A percentile compares a stretch with the other conserved stretches of the same genome.
Conservation (phyloP, 2,113 vertebrate species). For the Peromyscus polionotus region DNA sequence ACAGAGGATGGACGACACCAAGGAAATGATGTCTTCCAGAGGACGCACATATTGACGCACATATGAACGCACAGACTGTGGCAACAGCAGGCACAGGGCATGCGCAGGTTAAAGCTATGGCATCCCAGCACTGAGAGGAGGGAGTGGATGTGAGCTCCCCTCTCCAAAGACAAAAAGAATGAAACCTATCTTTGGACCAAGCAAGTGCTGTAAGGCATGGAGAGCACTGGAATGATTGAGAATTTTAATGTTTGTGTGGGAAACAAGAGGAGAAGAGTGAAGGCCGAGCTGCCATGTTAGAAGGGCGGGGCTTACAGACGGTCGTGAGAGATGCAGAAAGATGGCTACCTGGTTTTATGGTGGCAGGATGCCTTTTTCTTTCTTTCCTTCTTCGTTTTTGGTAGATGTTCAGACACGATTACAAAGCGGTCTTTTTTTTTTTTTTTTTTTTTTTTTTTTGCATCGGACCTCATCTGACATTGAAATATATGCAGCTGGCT, state of each 20-base stretch:
- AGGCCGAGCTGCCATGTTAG: background rate
- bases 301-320: background rate
- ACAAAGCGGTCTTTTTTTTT: background rate
- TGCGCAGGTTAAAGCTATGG: background rate
- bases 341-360: background rate
- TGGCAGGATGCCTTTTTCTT: background rate
- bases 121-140: background rate
- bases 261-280: background rate
- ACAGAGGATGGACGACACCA: background rate
- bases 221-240: background rate
- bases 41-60: fast-evolving
- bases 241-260: constrained; percentile 33
- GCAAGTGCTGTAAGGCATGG: background rate
- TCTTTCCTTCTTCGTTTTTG: background rate
- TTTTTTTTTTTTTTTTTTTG: background rate
- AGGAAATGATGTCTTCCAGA: background rate
- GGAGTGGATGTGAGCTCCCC: no score
- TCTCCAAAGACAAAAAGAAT: background rate
- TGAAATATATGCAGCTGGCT: constrained; percentile 39
- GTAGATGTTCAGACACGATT: background rate
- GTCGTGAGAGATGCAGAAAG: background rate
- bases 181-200: background rate
- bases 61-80: background rate
- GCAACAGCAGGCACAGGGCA: background rate
- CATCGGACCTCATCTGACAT: background rate